These are phyloP conservation scores for Hirtodrosophila confusa DNA, from an alignment of 2,888 invertebrate species.

Conservation along the genomic window DNA sequence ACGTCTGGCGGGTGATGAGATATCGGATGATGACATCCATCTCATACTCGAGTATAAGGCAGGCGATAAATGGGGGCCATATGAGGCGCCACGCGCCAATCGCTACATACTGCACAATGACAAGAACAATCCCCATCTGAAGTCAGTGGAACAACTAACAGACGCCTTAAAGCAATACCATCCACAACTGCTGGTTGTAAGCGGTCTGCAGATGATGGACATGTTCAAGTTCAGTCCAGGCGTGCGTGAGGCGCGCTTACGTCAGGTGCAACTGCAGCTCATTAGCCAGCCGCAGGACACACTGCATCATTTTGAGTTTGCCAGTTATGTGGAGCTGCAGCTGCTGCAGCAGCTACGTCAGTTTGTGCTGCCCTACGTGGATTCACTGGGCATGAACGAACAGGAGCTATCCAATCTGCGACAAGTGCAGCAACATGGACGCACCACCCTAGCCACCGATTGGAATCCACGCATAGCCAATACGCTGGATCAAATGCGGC, in stretches of 20 bases:
- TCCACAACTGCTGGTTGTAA: constrained; percentile 91
- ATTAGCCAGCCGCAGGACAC: constrained; percentile 86
- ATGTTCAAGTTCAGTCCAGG: constrained; percentile 86
- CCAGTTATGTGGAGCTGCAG: constrained; percentile 91
- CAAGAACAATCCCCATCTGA: constrained; percentile 90
- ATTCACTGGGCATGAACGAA: constrained; percentile 95
- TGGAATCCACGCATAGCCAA: constrained; percentile 92
- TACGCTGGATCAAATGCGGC: constrained; percentile 92
- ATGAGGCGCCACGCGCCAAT: constrained; percentile 90
- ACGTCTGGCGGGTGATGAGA: constrained; percentile 87
- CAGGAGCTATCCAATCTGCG: constrained; percentile 92
- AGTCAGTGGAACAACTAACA: constrained; percentile 89
- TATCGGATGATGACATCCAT: constrained; percentile 91
- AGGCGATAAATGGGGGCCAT: constrained; percentile 90
- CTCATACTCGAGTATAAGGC: constrained; percentile 92
- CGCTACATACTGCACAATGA: constrained; percentile 94
- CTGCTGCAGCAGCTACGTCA: constrained; percentile 88
- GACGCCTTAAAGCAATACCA: constrained; percentile 86
- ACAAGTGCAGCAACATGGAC: constrained; percentile 88
- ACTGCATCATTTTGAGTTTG: constrained; percentile 93
- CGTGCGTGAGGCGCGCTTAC: constrained; percentile 87
- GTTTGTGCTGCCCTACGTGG: constrained; percentile 89
- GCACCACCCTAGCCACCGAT: constrained; percentile 90
- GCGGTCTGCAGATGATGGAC: constrained; percentile 95
- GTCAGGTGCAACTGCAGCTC: constrained; percentile 88